Base-by-base conservation (phyloP, 2,888 invertebrate genomes). In the Cylindroiulus punctatus region DNA sequence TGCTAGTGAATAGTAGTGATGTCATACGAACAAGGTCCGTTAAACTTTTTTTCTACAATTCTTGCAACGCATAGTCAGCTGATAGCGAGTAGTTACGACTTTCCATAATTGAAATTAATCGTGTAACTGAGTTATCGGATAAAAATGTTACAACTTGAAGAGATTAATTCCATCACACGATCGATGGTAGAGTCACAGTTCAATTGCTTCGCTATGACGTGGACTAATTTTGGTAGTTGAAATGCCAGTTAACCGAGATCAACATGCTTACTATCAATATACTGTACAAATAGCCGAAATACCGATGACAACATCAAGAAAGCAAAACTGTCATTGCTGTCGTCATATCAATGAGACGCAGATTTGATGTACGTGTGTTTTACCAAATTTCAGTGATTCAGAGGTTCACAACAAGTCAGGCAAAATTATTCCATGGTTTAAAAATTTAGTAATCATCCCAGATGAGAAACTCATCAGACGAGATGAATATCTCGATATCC, bases 81-180 rank as follows among this genome's bases (percentile, higher is more conserved):
- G 36, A 36, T 36, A 36, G 36, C 3, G 47, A 7, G 47, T 12
- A 17, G 8, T 17, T n/a, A 57, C 8, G 8, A 57, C 57, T 57
- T 57, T 19, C 22, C 22, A 36, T 57, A 57, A 57, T 10, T 57
- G 57, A 19, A 57, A 57, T 22, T 57, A 57, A 57, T 57, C 22
- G 57, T n/a, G 3, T 57, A 57, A 10, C 8, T 57, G 57, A 57
- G 57, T n/a, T 57, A 57, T 22, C 22, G 3, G 57, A 57, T 57
- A 57, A 10, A 5, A 22, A n/a, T 22, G 57, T 57, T 8, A 57
- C 17, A 57, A 36, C 36, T 36, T n/a, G n/a, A 52, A 0, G 57
- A 57, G 57, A 57, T 36, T 4, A 57, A n/a, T 57, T 57, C 57
- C 57, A n/a, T 57, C 57, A 57, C 22, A 57, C 57, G 57, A 57